These are phyloP conservation scores for Cyaniris semiargus DNA, from an alignment of 2,888 invertebrate genomes.

Conservation along the genomic window DNA sequence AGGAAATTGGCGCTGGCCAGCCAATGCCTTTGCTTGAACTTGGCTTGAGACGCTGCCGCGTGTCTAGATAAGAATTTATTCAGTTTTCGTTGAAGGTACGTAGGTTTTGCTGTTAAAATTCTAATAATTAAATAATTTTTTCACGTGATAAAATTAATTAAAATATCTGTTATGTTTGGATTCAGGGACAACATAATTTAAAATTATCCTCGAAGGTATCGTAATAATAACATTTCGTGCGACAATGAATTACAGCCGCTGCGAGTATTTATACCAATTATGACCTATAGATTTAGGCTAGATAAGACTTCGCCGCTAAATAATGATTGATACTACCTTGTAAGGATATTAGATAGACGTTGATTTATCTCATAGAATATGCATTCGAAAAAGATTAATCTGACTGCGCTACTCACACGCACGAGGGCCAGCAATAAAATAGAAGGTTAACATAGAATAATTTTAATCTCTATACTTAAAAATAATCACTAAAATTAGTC, in stretches of 20 bases:
- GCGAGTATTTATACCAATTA: neutral
- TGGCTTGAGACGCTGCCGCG: no score
- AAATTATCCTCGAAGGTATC: slow-evolving; percentile 8
- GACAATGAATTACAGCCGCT: neutral
- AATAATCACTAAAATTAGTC: slow-evolving; percentile 23
- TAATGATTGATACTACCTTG: slow-evolving; percentile 11
- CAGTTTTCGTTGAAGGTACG: no score
- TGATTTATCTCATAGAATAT: slow-evolving; percentile 7
- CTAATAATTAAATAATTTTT: neutral
- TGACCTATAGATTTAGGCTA: slow-evolving; percentile 6
- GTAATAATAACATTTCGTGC: slow-evolving; percentile 2
- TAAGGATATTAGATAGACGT: neutral
- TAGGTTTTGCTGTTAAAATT: no score
- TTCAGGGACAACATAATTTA: neutral
- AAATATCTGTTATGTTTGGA: neutral
- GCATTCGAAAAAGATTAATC: neutral
- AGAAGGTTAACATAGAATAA: slow-evolving; percentile 17
- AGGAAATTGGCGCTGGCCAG: no score
- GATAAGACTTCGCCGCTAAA: slow-evolving; percentile 6
- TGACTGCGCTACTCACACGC: neutral
- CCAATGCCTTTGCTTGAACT: no score
- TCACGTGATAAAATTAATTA: neutral
- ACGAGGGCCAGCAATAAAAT: slow-evolving; percentile 6
- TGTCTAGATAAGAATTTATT: no score
- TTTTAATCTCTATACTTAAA: slow-evolving; percentile 31